phyloP scores from a whole-genome alignment of 2,888 invertebrate genomes.

The Osmoderma eremita region DNA sequence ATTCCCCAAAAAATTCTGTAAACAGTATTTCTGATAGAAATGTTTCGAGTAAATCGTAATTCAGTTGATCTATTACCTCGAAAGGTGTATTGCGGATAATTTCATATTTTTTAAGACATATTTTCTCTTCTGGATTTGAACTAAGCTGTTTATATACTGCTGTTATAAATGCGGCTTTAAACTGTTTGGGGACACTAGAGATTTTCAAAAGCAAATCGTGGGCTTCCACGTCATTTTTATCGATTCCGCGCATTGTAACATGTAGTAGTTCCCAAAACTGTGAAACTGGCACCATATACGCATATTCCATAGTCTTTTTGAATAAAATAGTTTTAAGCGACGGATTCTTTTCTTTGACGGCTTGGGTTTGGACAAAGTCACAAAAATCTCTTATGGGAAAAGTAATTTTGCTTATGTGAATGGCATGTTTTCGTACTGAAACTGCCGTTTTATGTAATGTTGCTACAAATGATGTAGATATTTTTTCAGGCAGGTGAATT shows the following conservation, averaged over 20 bases:
- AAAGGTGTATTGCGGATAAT: neutral
- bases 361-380: slow-evolving; percentile 1
- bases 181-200: neutral
- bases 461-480: neutral
- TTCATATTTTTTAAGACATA: neutral
- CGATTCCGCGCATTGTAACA: slow-evolving; percentile 17
- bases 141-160: slow-evolving; percentile 7
- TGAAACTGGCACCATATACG: neutral
- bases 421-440: slow-evolving; percentile 25
- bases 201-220: slow-evolving; percentile 9
- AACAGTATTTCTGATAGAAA: slow-evolving; percentile 15
- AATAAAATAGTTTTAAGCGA: slow-evolving; percentile 23
- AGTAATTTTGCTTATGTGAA: slow-evolving; percentile 13
- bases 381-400: slow-evolving; percentile 5
- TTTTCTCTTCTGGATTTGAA: neutral
- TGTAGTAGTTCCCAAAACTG: slow-evolving; percentile 10
- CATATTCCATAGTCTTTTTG: slow-evolving; percentile 22
- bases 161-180: slow-evolving; percentile 4
- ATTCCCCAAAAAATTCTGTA: neutral
- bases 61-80: slow-evolving; percentile 3
- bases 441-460: slow-evolving; percentile 17
- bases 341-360: slow-evolving; percentile 9
- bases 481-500: neutral
- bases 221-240: slow-evolving; percentile 11
- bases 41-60: neutral